Base-by-base conservation (phyloP, 2,888 invertebrate genomes). In the Stegophylla sp. region DNA sequence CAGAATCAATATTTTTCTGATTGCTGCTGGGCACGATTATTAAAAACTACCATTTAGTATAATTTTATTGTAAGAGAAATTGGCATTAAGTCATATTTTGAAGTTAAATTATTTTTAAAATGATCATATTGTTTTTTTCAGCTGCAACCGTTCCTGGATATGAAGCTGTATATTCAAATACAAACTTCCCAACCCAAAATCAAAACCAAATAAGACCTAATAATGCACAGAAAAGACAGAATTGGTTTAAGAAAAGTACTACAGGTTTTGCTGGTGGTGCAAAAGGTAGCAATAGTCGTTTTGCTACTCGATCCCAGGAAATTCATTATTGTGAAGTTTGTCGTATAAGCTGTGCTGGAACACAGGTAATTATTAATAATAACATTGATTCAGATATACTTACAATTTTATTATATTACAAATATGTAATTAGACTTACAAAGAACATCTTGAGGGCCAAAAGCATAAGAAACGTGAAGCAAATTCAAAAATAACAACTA, bases 401-500 rank as follows among this genome's bases (percentile, higher is more conserved):
- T 3, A 10, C 41, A 34, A 34, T 34, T 34, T 34, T 34, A 34
- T n/a, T 66, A 9, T 15, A 45, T 56, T 79, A 86, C 59, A 88
- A n/a, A n/a, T n/a, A n/a, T n/a, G n/a, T n/a, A n/a, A 87, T 1
- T 87, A 92, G 89, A 95, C 96, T 0, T 96, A 95, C 87, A 90
- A 94, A 84, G 99, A 98, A 87, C 99, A 99, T 89, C 89, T 99
- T 86, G 98, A 98, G 86, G 99, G 99, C 0, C 97, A 98, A 88
- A 96, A 97, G 87, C 99, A 99, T 88, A 98, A 98, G 90, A 98
- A 98, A 89, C 96, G 98, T 87, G 98, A 98, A 87, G 95, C 93
- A 0, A 92, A 93, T 15, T 89, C 92, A 41, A 94, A 94, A 86
- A 90, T 92, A 86, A 89, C 90, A 84, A 87, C 90, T 85, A 51